Evolutionary conservation across 2,113 vertebrate species (phyloP), one percentile per base, ranked within the genome.

Genomic region (Platysteira castanea): DNA sequence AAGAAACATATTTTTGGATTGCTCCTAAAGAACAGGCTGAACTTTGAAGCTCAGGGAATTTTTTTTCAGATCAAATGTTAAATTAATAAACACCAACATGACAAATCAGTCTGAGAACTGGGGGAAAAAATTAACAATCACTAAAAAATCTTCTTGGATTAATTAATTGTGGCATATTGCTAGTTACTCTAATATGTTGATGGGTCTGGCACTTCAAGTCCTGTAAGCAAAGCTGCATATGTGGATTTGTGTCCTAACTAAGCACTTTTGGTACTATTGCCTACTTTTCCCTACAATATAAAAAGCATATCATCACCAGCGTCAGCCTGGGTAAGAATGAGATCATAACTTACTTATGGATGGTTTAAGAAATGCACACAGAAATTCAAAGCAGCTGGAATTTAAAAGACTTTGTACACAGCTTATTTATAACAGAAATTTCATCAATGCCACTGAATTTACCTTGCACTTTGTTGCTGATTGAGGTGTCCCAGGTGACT

Each of bases 1-100:
- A 95, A 97, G 96, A 97, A 97, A 97, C 93, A 95, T 86, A 94
- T 97, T 97, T 97, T 97, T 97, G 97, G 96, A 97, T 95, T 94
- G 95, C 95, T 95, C 81, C 96, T 95, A 97, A 97, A 97, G 95
- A 97, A 96, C 89, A 77, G 30, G 41, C 92, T 91, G 52, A 90
- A 95, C 97, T 97, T 97, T 97, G 97, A 97, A 97, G 95, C 96
- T 93, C 84, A 80, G 88, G 83, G 68, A 83, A 23, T 77, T 95
- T 90, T 94, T 94, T 95, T 94, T 95, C 93, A 89, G 84, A 89
- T 92, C 90, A 95, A 93, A 90, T 93, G 83, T 84, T 96, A 96
- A 97, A 97, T 96, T 97, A 97, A 97, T 97, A 91, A 96, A 94
- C 92, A 96, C 85, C 92, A 97, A 96, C 90, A 94, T 77, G 96